Evolutionary conservation across 2,888 invertebrate species (phyloP), one percentile per base, ranked within the genome.

Genomic region (Biston stratarius): DNA sequence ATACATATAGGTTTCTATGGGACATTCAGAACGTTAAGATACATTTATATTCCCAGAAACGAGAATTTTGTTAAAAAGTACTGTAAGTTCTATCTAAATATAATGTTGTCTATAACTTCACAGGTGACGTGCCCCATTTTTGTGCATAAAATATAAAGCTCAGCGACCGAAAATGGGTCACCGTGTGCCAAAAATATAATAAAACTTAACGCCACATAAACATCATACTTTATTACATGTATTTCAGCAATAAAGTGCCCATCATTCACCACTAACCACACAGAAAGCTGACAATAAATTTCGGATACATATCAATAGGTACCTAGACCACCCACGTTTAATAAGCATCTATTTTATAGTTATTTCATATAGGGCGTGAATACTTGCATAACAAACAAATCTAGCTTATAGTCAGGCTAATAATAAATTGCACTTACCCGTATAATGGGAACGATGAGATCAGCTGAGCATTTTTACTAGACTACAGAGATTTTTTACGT

Each of bases 361-460:
- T 24, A 24, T 24, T 24, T 24, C 24, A 24, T 63, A 57, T 63
- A 53, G 63, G 57, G 53, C 63, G 57, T 59, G 42, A 58, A 58
- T 56, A 42, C 34, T 38, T 12, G 24, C 49, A 40, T 58, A 52
- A 60, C 42, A 60, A 62, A 61, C 57, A 48, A 24, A 36, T 38
- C 48, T n/a, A 14, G 33, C 61, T 61, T 62, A 67, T 67, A 36
- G 62, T 14, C 53, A 24, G 56, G 40, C 61, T 70, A 70, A 64
- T 59, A 64, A 70, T 67, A 70, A 67, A 56, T 51, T 64, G 51
- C 61, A 62, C 49, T 65, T 60, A 64, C 11, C 55, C 52, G 12
- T 47, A 42, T 60, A 61, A 60, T 42, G 60, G 40, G 42, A 38
- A 34, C 44, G 6, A 48, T 48, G 53, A 58, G 59, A 64, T 48